phyloP scores from a whole-genome alignment of 2,797 vertebrate genomes.

The Pangasius sanitwongsei region DNA sequence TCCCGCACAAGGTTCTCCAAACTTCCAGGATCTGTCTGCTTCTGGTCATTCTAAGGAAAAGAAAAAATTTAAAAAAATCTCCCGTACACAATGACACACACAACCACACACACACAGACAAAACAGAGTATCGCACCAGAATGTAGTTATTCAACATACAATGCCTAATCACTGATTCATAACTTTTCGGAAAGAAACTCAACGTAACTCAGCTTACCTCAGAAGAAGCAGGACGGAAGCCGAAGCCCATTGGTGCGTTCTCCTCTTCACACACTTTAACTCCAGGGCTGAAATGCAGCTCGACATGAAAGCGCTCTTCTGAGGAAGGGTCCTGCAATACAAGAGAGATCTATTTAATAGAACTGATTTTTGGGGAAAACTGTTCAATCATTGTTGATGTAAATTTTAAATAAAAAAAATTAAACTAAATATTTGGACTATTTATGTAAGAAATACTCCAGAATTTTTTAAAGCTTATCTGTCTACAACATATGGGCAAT shows the following conservation, averaged over 20 bases:
- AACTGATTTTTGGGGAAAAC: background rate
- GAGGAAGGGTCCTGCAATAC: constrained; percentile 84
- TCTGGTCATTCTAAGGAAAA: constrained; percentile 82
- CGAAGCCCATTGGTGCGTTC: constrained; percentile 87
- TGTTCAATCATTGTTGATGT: background rate
- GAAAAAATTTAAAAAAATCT: background rate
- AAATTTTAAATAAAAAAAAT: background rate
- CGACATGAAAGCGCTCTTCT: constrained; percentile 96
- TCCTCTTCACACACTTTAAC: constrained; percentile 94
- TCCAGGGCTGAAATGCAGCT: constrained; percentile 96
- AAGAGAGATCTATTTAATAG: background rate
- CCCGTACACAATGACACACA: constrained; percentile 13
- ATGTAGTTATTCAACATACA: background rate
- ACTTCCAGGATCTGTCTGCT: constrained; percentile 87
- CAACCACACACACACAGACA: background rate
- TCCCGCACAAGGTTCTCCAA: constrained; percentile 86
- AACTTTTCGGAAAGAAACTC: background rate
- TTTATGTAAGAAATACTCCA: background rate
- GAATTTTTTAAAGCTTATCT: background rate
- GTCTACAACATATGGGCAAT: background rate
- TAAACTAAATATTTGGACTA: background rate
- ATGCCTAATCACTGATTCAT: background rate
- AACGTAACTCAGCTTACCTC: constrained; percentile 76
- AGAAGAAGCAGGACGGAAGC: constrained; percentile 92
- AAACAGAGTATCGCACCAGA: background rate